Evolutionary conservation across 2,888 invertebrate species (phyloP), one percentile per base, ranked within the genome.

Genomic region (Oscheius myriophilus): DNA sequence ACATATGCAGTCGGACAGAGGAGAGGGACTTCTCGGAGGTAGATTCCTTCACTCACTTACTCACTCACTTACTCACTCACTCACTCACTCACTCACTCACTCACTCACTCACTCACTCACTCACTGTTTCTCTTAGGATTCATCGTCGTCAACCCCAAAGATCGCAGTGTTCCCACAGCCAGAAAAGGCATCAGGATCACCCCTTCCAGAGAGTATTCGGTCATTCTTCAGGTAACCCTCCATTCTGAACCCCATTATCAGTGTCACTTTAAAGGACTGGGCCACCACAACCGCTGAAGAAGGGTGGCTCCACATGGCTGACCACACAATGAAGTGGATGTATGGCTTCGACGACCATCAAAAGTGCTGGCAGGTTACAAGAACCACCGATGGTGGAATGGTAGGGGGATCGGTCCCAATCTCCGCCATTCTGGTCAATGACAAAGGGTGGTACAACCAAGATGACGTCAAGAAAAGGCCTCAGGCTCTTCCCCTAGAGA

Each of bases 281-380:
- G 71, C 76, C 1, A 71, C 72, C 9, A 70, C 72, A 33, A 45
- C 72, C 9, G 71, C 77, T 9, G 75, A 71, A 16, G 77, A 80
- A 45, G 67, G 73, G 9, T 80, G 81, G 79, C 63, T 73, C 66
- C 71, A 73, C 46, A 67, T 79, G 67, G 70, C 73, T 49, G 79
- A 82, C 43, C 73, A 77, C 49, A 82, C 79, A 4, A 78, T 82
- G 80, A 84, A 84, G 69, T 84, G 84, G 83, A 76, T 84, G 67
- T 78, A 80, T 52, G 82, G 83, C n/a, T 76, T 74, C 46, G 84
- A 84, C 61, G 69, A 78, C 42, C 69, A 73, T 43, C 59, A 72
- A 2, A 70, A 79, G 65, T 84, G 84, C 67, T 84, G 83, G 83
- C 72, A 76, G 39, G 81, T 82, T 18, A 80, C 79, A 11, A 72